Evolutionary conservation across 2,888 invertebrate species (phyloP), one percentile per base, ranked within the genome.

Genomic region (Phalangium opilio): DNA sequence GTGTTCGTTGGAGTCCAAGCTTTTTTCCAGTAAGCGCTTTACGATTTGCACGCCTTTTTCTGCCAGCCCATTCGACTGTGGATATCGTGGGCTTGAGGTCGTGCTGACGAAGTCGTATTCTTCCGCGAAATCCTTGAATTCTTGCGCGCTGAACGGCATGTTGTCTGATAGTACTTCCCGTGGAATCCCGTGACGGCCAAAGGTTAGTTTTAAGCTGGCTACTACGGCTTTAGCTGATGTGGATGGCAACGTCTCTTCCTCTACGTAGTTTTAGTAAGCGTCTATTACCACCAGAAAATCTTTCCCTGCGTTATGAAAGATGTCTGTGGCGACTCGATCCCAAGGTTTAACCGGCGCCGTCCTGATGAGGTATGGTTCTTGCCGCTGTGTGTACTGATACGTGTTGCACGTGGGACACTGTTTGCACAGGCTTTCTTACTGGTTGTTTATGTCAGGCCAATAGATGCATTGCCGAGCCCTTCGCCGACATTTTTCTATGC

Each of bases 31-130:
- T 12, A 49, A 27, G 2, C 8, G 1, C 33, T 48, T 48, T 10
- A 27, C 41, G 27, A 48, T 45, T 15, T 41, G 44, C 2, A 45
- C 48, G 12, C 44, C 36, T 20, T 32, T 49, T 27, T 49, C 41
- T 14, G 36, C 45, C 45, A 49, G 18, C 2, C 49, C 39, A 42
- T 49, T 42, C 14, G 35, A 43, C 20, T 43, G 27, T 3, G 44
- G 3, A 18, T 21, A 42, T 7, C 32, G 7, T 12, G 49, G 49
- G 32, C 38, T 42, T 7, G 17, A 14, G 20, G 38, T 45, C 10
- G 12, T 11, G 12, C 2, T 19, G 2, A 41, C 20, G 27, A 49
- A 41, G 12, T 44, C 19, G 36, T 38, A 49, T 12, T 41, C 42
- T 2, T 41, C 20, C 4, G 20, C 3, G 34, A 35, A 36, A 19